Evolutionary conservation across 2,888 invertebrate species (phyloP), one percentile per base, ranked within the genome.

Genomic region (Andrena minutula): DNA sequence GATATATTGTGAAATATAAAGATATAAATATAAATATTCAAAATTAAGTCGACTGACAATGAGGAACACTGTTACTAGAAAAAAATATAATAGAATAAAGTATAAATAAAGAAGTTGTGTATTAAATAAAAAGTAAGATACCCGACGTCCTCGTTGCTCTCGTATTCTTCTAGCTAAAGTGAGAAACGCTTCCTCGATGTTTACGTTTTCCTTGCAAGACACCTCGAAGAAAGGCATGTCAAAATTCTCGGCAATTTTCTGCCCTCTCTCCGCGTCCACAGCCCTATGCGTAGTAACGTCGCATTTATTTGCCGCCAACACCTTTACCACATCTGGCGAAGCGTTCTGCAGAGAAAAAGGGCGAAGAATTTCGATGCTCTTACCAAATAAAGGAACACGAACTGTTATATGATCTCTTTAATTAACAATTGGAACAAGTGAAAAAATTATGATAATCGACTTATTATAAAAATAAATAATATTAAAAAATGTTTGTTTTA

Each of bases 211-310:
- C 94, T 98, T 98, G 94, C 98, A 98, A 12, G 98, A 98, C 16
- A 98, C 97, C 94, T 98, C 98, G 92, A 97, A 97, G 93, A 98
- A 98, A 47, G 97, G 97, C 96, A 98, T 97, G 89, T 97, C 97
- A 91, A 97, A 98, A 92, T 97, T 97, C 91, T 97, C 97, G 0
- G 97, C 97, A 94, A 98, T 97, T 97, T 97, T 97, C 94, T 97
- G 96, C 60, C 97, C 98, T 93, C 97, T 95, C 88, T 97, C 97
- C 88, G 95, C 95, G 60, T 97, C 97, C 6, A 98, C 97, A 90
- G 97, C 96, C 91, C 97, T 95, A 91, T 97, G 96, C 86, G 96
- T 96, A 82, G 96, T 95, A 58, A 96, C 96, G 92, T 98, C 98
- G 92, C 97, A 97, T 95, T 98, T 98, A 93, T 98, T 98, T 58